These are phyloP conservation scores for Tetraneura akinire DNA, from an alignment of 1,140 invertebrate genomes.

Conservation along the genomic window DNA sequence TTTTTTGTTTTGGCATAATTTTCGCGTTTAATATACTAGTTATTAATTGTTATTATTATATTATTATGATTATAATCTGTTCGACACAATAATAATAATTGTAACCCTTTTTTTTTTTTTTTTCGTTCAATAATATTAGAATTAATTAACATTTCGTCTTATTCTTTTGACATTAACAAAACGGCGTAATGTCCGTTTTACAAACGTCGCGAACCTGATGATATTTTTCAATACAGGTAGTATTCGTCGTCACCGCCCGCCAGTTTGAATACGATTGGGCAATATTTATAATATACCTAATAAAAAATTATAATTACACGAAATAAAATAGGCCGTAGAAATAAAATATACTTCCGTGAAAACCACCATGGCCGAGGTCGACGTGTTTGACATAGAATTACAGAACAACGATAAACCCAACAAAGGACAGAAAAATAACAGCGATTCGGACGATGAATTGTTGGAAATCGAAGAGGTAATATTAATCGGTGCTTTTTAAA, in stretches of 20 bases:
- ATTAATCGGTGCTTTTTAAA: constrained; percentile 32
- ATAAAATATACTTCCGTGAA: neutral
- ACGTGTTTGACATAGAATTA: constrained; percentile 85
- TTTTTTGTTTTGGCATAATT: too few species aligned
- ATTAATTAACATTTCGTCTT: neutral
- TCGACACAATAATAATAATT: too few species aligned
- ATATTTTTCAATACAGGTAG: too few species aligned
- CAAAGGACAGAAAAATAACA: constrained; percentile 57
- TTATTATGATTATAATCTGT: too few species aligned
- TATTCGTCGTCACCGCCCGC: neutral
- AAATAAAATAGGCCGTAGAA: neutral
- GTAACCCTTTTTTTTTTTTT: too few species aligned
- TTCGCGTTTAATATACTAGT: too few species aligned
- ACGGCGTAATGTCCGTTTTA: constrained; percentile 3
- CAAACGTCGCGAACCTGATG: neutral
- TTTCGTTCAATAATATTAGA: too few species aligned
- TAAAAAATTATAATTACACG: neutral
- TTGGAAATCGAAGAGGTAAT: constrained; percentile 80
- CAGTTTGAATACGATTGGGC: too few species aligned
- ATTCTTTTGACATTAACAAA: too few species aligned
- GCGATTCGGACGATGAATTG: constrained; percentile 75
- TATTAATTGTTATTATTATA: too few species aligned
- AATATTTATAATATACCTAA: too few species aligned
- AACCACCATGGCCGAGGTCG: constrained; percentile 50
- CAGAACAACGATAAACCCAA: constrained; percentile 72